These are phyloP conservation scores for Orbicella faveolata DNA, from an alignment of 64 coral and sea anemone species.

Conservation along the genomic window DNA sequence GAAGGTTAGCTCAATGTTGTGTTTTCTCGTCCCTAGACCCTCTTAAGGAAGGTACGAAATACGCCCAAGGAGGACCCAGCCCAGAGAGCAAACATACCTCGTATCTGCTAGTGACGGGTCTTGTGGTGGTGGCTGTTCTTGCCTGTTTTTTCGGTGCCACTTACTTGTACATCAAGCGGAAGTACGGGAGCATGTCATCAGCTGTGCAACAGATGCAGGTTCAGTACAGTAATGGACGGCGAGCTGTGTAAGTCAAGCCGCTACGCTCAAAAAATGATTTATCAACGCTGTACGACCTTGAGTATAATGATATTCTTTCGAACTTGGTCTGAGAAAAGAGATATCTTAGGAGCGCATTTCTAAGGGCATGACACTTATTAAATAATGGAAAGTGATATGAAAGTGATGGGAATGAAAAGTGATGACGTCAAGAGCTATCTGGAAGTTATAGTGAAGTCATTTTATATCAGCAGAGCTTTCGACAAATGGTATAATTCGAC, in stretches of 20 bases:
- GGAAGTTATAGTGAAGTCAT: too few species aligned
- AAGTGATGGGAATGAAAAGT: too few species aligned
- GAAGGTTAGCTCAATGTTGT: too few species aligned
- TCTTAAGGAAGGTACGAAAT: not conserved
- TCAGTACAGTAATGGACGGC: slow-evolving; percentile 12
- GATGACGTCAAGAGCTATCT: too few species aligned
- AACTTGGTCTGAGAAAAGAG: too few species aligned
- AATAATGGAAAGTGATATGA: too few species aligned
- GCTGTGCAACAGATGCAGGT: slow-evolving; percentile 35
- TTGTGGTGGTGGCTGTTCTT: slow-evolving; percentile 1
- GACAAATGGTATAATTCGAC: too few species aligned
- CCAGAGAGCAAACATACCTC: not conserved
- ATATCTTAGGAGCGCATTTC: too few species aligned
- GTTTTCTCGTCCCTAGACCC: not conserved
- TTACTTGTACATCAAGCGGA: slow-evolving; percentile 12
- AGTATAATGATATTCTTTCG: not conserved
- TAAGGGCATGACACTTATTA: too few species aligned
- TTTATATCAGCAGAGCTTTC: too few species aligned
- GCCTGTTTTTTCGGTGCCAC: not conserved
- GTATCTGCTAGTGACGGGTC: slow-evolving; percentile 1
- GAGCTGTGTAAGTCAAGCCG: slow-evolving; percentile 8
- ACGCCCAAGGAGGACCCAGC: not conserved
- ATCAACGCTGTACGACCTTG: not conserved
- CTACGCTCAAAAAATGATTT: not conserved
- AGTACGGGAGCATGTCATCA: slow-evolving; percentile 29